phyloP scores from a whole-genome alignment of 1,140 invertebrate genomes.

The Hyles euphorbiae region DNA sequence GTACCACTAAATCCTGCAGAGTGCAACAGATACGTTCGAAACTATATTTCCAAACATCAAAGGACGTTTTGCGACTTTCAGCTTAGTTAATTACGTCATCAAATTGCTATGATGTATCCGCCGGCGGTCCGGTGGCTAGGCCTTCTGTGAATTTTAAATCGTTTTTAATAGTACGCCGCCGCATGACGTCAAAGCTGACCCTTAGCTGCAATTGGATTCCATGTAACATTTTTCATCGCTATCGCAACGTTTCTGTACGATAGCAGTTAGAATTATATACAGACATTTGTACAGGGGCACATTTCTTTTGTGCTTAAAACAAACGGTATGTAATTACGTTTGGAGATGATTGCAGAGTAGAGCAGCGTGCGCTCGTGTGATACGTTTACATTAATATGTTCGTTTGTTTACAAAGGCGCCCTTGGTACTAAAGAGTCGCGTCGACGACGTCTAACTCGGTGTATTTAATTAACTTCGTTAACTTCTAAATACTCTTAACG shows the following conservation, averaged over 20 bases:
- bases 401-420: conserved; percentile 62
- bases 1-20: too few relatives aligned
- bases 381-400: conserved; percentile 70
- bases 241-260: conserved; percentile 7
- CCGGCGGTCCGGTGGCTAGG: conserved; percentile 45
- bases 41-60: conserved; percentile 31
- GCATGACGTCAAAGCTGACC: conserved; percentile 49
- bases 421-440: conserved; percentile 62
- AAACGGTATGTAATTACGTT: conserved; percentile 58
- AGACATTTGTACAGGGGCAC: conserved; percentile 7
- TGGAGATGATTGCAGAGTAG: conserved; percentile 47
- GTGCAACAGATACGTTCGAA: background rate
- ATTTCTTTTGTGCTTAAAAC: conserved; percentile 31
- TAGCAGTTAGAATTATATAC: conserved; percentile 10
- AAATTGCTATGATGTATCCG: conserved; percentile 51
- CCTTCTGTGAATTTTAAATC: conserved; percentile 72
- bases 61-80: conserved; percentile 42
- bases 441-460: conserved; percentile 62
- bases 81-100: conserved; percentile 57
- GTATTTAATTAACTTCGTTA: conserved; percentile 75
- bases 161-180: conserved; percentile 57
- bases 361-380: conserved; percentile 54
- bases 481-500: conserved; percentile 74
- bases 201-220: conserved; percentile 49
- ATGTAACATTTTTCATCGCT: conserved; percentile 15